Evolutionary conservation across 2,113 vertebrate species (phyloP), one percentile per base, ranked within the genome.

Genomic region (Sylvia atricapilla): DNA sequence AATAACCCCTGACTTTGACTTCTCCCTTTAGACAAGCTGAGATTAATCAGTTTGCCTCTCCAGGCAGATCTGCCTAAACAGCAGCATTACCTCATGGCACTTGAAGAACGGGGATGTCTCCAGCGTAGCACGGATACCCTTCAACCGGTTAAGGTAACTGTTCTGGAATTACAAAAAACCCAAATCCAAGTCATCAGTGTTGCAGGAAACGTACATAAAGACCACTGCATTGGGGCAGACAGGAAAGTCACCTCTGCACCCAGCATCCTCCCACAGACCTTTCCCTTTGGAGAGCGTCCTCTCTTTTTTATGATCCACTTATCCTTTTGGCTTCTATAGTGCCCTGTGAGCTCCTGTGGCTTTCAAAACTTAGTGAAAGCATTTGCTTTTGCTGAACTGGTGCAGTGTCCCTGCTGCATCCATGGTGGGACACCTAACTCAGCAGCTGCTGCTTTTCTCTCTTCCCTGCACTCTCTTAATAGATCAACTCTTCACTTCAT

Each of bases 51-150:
- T 47, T 69, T 14, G 6, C 19, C 49, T 39, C 91, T 90, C 27
- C 23, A 93, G 37, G 49, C 28, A 86, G 47, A 41, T 70, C 20
- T 83, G 9, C 46, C 44, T 31, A 73, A 85, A 64, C 4, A 62
- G 0, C 9, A 37, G 4, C 41, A 74, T 97, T 98, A 99, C 99
- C 99, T 99, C 99, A 8, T 99, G 99, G 83, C 98, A 98, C 96
- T 98, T 98, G 97, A 99, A 99, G 98, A 99, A 99, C 0, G 98
- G 96, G 22, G 99, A 99, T 7, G 94, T 96, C 96, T 99, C 99
- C 94, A 99, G 97, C 35, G 98, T 99, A 82, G 96, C 98, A 4
- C 96, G 97, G 83, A 99, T 98, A 78, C 98, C 98, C 90, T 98
- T 98, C 95, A 99, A 97, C 41, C 99, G 98, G 84, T 97, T 98